Evolutionary conservation across 2,888 invertebrate species (phyloP), one percentile per base, ranked within the genome.

Genomic region (Nomada ruficornis): DNA sequence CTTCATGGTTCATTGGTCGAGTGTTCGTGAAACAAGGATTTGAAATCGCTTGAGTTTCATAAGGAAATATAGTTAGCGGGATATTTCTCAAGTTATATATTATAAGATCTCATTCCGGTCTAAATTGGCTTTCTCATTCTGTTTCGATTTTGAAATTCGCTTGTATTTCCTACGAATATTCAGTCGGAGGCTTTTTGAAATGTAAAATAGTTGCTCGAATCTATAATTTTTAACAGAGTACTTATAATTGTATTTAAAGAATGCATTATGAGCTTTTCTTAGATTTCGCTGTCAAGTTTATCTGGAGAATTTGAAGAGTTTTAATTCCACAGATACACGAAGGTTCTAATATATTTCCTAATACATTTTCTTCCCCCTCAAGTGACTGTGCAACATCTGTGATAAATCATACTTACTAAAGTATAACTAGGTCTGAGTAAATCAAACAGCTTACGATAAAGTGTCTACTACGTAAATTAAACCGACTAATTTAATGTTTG

Each of bases 11-110:
- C 20, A 68, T 36, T 68, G 5, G 36, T 5, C 54, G 36, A 42
- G 54, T 68, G 36, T 68, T 55, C 36, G 67, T 15, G 54, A 20
- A 54, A 54, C 54, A 68, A 54, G 67, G 18, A 68, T n/a, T 36
- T 2, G 54, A 52, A 18, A 55, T 65, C 80, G 70, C 63, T 44
- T 23, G 15, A 42, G 54, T 68, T 68, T 68, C 67, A 42, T 23
- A 68, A 54, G 20, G 7, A 42, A 68, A 68, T 54, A 36, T 36
- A 36, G 18, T 18, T 26, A 18, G 15, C 36, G 18, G 36, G 52
- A 11, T 15, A 36, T 54, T 29, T 54, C 36, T 36, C 18, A 11
- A 52, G 52, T 36, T 36, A n/a, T 15, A 10, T 36, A 20, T 54
- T 36, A 15, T 15, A 67, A 29, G 29, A 59, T 15, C 65, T 59